Evolutionary conservation across 2,113 vertebrate genomes (phyloP).

Genomic region (Octodon degus): DNA sequence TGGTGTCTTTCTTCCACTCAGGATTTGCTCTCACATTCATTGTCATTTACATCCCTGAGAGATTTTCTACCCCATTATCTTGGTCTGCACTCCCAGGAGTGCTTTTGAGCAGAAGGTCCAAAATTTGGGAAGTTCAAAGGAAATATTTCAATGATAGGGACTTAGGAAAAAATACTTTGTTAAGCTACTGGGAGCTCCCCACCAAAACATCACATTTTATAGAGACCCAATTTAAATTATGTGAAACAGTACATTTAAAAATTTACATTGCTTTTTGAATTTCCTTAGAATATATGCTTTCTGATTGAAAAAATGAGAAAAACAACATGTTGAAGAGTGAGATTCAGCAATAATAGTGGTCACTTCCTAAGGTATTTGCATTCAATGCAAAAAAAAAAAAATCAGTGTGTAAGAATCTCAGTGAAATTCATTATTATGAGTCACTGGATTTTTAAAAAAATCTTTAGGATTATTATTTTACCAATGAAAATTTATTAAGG

Average conservation of each 20-base stretch:
- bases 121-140: conserved; percentile 65
- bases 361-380: conserved; percentile 35
- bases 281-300: conserved; percentile 57
- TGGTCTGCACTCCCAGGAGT: conserved; percentile 77
- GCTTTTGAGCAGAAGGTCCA: conserved; percentile 64
- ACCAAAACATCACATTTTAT: conserved; percentile 53
- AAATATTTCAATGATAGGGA: conserved; percentile 70
- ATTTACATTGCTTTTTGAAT: conserved; percentile 56
- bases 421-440: conserved; percentile 7
- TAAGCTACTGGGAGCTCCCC: conserved; percentile 37
- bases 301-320: conserved; percentile 35
- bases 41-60: conserved; percentile 82
- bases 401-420: not conserved
- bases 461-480: not conserved
- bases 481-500: not conserved
- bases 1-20: conserved; percentile 66
- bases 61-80: conserved; percentile 80
- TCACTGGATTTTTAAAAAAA: not conserved
- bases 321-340: conserved; percentile 25
- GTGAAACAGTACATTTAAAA: conserved; percentile 46
- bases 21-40: conserved; percentile 71
- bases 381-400: not conserved
- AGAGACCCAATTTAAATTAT: conserved; percentile 16
- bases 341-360: not conserved
- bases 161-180: conserved; percentile 68